Evolutionary conservation across 2,888 invertebrate species (phyloP), one percentile per base, ranked within the genome.

Genomic region (Dasysyrphus tricinctus): DNA sequence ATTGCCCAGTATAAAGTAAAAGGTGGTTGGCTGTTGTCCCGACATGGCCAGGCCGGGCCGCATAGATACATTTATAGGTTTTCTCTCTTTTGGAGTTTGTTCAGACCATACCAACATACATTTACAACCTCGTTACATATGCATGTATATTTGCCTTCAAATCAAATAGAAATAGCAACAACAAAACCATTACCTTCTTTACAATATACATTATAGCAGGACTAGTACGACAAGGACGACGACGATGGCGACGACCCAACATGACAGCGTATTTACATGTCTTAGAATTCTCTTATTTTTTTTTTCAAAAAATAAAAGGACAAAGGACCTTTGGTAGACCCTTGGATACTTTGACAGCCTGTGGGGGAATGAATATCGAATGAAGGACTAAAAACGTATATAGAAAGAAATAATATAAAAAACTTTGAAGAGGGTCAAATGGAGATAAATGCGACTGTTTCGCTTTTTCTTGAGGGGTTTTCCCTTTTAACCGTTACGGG

Each of bases 351-450:
- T 72, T 70, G 84, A 80, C 85, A 70, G 83, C 80, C 86, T 86
- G 69, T 86, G 86, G 80, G 85, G 88, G 85, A 85, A 86, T 82
- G 88, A 88, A 88, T 88, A 78, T 83, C 76, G 84, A 87, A 88
- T 84, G 84, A 80, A 82, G 69, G 75, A 77, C 75, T 80, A 80
- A 74, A 81, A 78, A 65, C 24, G 29, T 14, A 29, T 12, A 70
- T 88, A 86, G 47, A 78, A 72, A 81, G 72, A 85, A 88, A 77
- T 80, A 69, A 65, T 32, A 83, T 87, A 91, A 91, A 92, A 91
- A 90, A 91, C 91, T 92, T 92, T 92, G 92, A 92, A 92, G 92
- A 92, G 92, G 92, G 92, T 92, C 92, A 92, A 92, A 92, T 92
- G 92, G 92, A 92, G 92, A 92, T 92, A 92, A 92, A 92, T 92